Conservation (phyloP, 2,888 invertebrate genomes). For the Eilema depressum region DNA sequence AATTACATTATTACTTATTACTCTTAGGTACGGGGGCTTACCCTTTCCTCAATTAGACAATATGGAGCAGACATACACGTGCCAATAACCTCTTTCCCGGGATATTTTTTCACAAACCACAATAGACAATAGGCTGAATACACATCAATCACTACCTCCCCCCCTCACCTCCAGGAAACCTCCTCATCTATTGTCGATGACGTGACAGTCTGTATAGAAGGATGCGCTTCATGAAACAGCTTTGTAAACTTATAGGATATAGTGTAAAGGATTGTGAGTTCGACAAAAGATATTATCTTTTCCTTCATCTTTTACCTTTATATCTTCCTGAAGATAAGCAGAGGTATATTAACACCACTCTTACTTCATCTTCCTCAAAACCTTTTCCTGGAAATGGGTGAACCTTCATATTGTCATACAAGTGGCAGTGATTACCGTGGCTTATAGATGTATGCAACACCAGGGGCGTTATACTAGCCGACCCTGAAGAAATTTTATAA, state of each 20-base stretch:
- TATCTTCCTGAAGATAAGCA: neutral
- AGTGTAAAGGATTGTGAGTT: neutral
- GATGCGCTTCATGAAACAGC: slow-evolving; percentile 16
- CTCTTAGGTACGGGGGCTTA: too few species aligned
- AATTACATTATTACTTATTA: too few species aligned
- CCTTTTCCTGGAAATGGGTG: too few species aligned
- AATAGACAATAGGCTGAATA: slow-evolving; percentile 26
- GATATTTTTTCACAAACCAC: slow-evolving; percentile 27
- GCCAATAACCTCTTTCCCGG: slow-evolving; percentile 12
- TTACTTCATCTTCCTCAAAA: too few species aligned
- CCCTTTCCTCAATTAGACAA: slow-evolving; percentile 2
- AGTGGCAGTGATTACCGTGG: too few species aligned
- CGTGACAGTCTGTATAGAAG: neutral
- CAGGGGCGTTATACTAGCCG: too few species aligned
- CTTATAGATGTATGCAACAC: too few species aligned
- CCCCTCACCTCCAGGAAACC: neutral
- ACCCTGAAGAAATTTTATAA: too few species aligned
- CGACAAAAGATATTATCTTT: neutral
- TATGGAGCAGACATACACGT: neutral
- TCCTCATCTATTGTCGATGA: slow-evolving; percentile 11
- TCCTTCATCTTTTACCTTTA: neutral
- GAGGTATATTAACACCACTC: too few species aligned
- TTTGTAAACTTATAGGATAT: slow-evolving; percentile 2
- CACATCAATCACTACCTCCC: slow-evolving; percentile 26
- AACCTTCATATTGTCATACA: too few species aligned